Evolutionary conservation across 2,888 invertebrate genomes (phyloP), one percentile per base, ranked within the genome.

Genomic region (Drosophila helvetica): DNA sequence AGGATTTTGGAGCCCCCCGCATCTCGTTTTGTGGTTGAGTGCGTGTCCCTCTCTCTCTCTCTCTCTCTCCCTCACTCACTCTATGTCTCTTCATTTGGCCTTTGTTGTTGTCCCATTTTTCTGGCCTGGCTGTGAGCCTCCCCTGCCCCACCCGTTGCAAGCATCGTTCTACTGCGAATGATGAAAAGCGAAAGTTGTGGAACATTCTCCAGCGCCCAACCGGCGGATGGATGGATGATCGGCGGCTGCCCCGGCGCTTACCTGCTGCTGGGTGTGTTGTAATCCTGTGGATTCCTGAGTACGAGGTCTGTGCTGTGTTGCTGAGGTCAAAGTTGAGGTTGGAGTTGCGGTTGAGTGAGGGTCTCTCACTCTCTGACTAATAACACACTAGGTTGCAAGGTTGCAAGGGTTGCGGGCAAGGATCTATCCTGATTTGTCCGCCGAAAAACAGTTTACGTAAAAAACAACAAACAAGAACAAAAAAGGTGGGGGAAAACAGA

Each of bases 161-260:
- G 33, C 33, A 33, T 33, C 38, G 15, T 38, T 38, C 38, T 38
- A 38, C 38, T 38, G 9, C 19, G 18, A 15, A 25, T 2, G 42
- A 22, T 46, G 19, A 45, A 79, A 80, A 80, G 73, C 80, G 81
- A 80, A 73, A 80, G 80, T 81, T 74, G 25, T 47, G 55, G 38
- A 38, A 38, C n/a, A n/a, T 38, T 38, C 38, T 38, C 15, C 6
- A 6, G 6, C 12, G 38, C 38, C 15, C 38, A 6, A 15, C 15
- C 38, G 6, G 38, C 9, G 3, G 30, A 53, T 22, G 59, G 25
- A 38, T 50, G 18, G 48, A n/a, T n/a, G 38, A 38, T 38, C 38
- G 38, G n/a, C 7, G 48, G n/a, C 19, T 22, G 22, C 48, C 25
- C 48, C 48, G 15, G 25, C 38, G 55, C 60, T 60, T 60, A 60